Conservation (phyloP, 2,797 vertebrate species). For the Toxotes lorentzi region DNA sequence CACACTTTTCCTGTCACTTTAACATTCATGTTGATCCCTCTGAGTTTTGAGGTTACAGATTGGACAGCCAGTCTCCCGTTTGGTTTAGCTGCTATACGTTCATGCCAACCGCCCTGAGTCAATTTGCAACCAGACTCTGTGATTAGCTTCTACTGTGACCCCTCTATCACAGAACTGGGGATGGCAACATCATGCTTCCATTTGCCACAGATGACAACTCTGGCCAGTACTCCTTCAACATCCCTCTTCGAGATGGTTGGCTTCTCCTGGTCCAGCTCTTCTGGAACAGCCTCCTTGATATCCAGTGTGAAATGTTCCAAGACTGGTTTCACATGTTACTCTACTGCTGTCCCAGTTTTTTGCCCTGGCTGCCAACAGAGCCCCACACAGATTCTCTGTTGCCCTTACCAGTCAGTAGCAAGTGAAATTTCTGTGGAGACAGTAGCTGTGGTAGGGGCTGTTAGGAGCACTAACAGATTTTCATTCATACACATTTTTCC, state of each 20-base stretch:
- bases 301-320: conserved; percentile 1
- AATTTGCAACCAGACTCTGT: conserved; percentile 10
- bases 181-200: neutral
- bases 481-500: conserved; percentile 37
- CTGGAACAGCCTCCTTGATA: conserved; percentile 9
- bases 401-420: neutral
- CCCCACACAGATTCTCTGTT: neutral
- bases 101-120: neutral
- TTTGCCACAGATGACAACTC: neutral
- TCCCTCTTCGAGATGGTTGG: conserved; percentile 2
- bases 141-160: conserved; percentile 16
- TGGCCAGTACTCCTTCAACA: conserved; percentile 1
- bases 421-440: no score
- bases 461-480: conserved; percentile 39
- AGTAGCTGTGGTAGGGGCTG: neutral
- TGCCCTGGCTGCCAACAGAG: neutral
- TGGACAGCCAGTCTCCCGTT: neutral
- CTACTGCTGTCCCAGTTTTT: conserved; percentile 2
- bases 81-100: conserved; percentile 6
- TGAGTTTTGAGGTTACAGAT: neutral
- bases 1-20: conserved; percentile 46
- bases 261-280: neutral
- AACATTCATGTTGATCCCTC: conserved; percentile 1
- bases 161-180: neutral
- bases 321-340: neutral